Percentiles rank a stretch among this genome's conserved stretches.
Conservation (phyloP, 2,113 vertebrate genomes). For the Serilophus lunatus region DNA sequence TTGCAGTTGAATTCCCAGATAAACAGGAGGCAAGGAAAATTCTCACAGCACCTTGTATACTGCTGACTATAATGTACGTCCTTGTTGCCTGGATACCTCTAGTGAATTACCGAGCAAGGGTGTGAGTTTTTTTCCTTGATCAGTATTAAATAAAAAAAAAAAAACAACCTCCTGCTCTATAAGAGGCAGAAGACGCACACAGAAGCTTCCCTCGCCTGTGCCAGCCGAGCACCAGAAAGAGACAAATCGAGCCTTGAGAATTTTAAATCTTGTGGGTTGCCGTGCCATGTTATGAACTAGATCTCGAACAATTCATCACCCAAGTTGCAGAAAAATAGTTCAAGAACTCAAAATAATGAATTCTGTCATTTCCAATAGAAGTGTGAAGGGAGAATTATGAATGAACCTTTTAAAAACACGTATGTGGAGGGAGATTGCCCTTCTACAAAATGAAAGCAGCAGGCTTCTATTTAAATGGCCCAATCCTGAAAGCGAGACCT, state of each 20-base stretch:
- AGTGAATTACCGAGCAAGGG: background rate
- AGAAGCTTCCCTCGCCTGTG: background rate
- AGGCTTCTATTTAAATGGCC: constrained; percentile 68
- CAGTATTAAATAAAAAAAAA: constrained; percentile 3
- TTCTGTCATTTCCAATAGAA: constrained; percentile 74
- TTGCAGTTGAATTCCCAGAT: background rate
- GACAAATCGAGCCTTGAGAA: constrained; percentile 34
- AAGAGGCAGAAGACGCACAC: background rate
- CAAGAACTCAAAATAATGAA: constrained; percentile 73
- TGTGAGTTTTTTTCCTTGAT: background rate
- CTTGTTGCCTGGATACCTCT: constrained; percentile 41
- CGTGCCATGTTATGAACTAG: constrained; percentile 55
- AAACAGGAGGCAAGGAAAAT: constrained; percentile 16
- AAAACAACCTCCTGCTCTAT: background rate
- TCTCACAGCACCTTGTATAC: background rate
- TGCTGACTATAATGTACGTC: constrained; percentile 6
- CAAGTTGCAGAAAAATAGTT: constrained; percentile 69
- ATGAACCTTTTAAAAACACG: constrained; percentile 74
- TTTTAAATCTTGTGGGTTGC: constrained; percentile 62
- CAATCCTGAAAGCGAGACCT: constrained; percentile 69
- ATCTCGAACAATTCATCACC: constrained; percentile 68
- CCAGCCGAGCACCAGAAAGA: background rate
- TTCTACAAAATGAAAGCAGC: constrained; percentile 72
- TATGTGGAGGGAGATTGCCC: constrained; percentile 69
- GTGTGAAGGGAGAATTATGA: constrained; percentile 73